phyloP scores from a whole-genome alignment of 2,113 vertebrate species.

The Prunella fulvescens region DNA sequence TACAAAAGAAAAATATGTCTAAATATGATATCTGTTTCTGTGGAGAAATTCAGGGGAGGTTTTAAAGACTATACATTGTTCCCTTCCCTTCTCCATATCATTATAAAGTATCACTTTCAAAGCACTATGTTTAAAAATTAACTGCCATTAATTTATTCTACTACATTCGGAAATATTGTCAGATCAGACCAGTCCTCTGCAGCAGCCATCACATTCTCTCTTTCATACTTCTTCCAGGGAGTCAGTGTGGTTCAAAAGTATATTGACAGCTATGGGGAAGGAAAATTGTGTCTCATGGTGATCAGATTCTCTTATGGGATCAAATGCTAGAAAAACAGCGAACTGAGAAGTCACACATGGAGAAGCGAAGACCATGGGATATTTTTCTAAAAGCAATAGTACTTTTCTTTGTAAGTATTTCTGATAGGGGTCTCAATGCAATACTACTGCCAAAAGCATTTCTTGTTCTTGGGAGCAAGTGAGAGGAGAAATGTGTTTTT shows the following conservation, averaged over 20 bases:
- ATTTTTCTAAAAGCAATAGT: background rate
- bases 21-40: background rate
- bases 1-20: background rate
- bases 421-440: background rate
- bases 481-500: background rate
- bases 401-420: background rate
- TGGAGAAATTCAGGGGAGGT: background rate
- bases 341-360: background rate
- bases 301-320: background rate
- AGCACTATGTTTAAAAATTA: background rate
- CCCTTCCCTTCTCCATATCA: background rate
- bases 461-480: background rate
- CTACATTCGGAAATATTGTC: background rate
- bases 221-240: background rate
- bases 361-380: background rate
- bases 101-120: background rate
- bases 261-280: background rate
- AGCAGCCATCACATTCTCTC: background rate
- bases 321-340: background rate
- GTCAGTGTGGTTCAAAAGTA: background rate
- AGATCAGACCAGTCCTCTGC: background rate
- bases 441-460: background rate
- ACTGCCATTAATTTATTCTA: background rate
- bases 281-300: background rate
- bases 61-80: background rate